Conservation (phyloP, 64 coral and sea anemone species). For the Acropora yongei region DNA sequence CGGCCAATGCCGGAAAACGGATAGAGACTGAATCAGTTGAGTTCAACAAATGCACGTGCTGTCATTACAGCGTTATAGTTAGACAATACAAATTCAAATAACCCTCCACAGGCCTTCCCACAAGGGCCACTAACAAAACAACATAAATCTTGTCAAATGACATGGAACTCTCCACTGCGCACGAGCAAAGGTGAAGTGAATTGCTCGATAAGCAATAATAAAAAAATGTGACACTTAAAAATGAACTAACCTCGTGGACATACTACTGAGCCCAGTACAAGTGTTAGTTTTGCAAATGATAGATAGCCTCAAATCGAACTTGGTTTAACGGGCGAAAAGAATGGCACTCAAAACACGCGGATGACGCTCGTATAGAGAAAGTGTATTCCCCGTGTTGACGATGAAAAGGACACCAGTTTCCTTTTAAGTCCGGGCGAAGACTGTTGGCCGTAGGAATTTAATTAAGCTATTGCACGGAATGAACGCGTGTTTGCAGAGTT, state of each 20-base stretch:
- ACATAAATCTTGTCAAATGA: slow-evolving; percentile 26
- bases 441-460: slow-evolving; percentile 7
- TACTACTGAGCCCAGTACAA: too few species aligned
- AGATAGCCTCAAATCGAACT: not conserved
- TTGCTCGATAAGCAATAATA: too few species aligned
- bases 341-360: slow-evolving; percentile 45
- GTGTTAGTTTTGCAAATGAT: too few species aligned
- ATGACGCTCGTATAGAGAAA: not conserved
- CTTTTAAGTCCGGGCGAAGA: not conserved
- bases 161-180: not conserved
- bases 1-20: not conserved
- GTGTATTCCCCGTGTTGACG: not conserved
- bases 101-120: slow-evolving; percentile 9
- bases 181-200: not conserved
- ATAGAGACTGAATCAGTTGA: slow-evolving; percentile 4
- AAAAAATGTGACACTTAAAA: not conserved
- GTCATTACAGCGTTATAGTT: slow-evolving; percentile 5
- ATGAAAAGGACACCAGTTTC: slow-evolving; percentile 30
- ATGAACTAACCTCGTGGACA: not conserved
- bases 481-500: slow-evolving; percentile 20
- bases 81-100: slow-evolving; percentile 51
- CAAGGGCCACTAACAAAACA: not conserved
- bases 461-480: slow-evolving; percentile 2
- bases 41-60: slow-evolving; percentile 38
- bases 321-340: slow-evolving; percentile 12